Evolutionary conservation across 2,797 vertebrate species (phyloP), one percentile per base, ranked within the genome.

Genomic region (Kryptolebias ocellatus): DNA sequence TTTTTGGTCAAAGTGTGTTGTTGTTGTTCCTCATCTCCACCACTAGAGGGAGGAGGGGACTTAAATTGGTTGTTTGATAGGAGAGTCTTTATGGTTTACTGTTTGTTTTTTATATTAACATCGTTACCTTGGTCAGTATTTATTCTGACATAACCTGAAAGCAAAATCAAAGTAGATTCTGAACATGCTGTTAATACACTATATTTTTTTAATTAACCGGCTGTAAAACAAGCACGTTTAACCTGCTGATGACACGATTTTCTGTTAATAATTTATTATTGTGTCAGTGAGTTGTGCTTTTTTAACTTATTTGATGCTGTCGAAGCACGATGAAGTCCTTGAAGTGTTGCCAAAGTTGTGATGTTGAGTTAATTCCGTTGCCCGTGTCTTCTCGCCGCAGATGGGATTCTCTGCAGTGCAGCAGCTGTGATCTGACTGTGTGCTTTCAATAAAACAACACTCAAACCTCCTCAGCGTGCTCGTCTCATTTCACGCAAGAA

Each of bases 51-150:
- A 11, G 83, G 2, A 31, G 56, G 55, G 76, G 75, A 71, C 62
- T 53, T n/a, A 0, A 1, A 12, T 1, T 67, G 29, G 44, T 17
- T 58, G 55, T 57, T 50, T 52, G 18, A 58, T 31, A 1, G 45
- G 50, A 9, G 10, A 37, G 56, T 7, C 3, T 51, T 29, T 53
- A 9, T 53, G 18, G 49, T 49, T 57, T 15, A 52, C 0, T 53
- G 20, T 68, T 24, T 50, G 27, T 9, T 49, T 44, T 31, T 15
- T 7, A 27, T 37, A 27, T 16, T 37, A 57, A 14, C 53, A 62
- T 51, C 44, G 49, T 67, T 78, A 80, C 67, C 68, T 75, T 53
- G 64, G 63, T 75, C 83, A 89, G 80, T 90, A 79, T 88, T 90
- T 64, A 57, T 52, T 69, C 56, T 64, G 67, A 50, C 37, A 29